Evolutionary conservation across 2,797 vertebrate species (phyloP).

Genomic region (Mastacembelus armatus): DNA sequence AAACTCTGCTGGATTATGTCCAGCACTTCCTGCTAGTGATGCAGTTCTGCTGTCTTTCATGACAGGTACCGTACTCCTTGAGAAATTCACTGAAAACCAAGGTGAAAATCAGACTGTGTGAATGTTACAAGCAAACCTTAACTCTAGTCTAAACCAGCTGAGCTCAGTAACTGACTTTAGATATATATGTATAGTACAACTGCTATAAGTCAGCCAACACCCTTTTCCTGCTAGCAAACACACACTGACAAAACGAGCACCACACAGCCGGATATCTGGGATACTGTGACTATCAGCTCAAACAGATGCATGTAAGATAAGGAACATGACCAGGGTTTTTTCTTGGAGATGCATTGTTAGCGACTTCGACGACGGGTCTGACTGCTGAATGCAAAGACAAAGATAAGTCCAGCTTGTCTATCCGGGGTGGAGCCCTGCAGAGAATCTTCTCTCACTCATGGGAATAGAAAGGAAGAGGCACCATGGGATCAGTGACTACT

Average conservation of each 20-base stretch:
- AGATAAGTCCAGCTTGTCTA: constrained; percentile 18
- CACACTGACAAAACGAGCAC: neutral
- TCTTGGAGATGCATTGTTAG: neutral
- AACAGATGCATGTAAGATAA: constrained; percentile 44
- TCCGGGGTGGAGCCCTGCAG: constrained; percentile 19
- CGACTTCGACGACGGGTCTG: constrained; percentile 14
- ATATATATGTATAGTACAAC: neutral
- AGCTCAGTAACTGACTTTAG: neutral
- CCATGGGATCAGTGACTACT: neutral
- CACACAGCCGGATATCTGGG: constrained; percentile 14
- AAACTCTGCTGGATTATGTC: neutral
- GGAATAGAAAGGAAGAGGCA: constrained; percentile 41
- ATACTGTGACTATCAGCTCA: constrained; percentile 17
- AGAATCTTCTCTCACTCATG: constrained; percentile 9
- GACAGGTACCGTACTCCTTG: neutral
- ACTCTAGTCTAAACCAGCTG: neutral
- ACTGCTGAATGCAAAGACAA: constrained; percentile 47
- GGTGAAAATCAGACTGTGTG: neutral
- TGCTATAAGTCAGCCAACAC: constrained; percentile 1
- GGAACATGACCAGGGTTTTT: constrained; percentile 13
- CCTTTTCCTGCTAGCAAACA: constrained; percentile 34
- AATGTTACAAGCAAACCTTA: no score
- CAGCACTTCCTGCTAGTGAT: neutral
- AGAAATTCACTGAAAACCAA: no score
- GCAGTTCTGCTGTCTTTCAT: neutral